Percentiles rank a stretch among this genome's conserved stretches.
phyloP scores from a whole-genome alignment of 2,888 invertebrate genomes.

The Trachelus tabidus region DNA sequence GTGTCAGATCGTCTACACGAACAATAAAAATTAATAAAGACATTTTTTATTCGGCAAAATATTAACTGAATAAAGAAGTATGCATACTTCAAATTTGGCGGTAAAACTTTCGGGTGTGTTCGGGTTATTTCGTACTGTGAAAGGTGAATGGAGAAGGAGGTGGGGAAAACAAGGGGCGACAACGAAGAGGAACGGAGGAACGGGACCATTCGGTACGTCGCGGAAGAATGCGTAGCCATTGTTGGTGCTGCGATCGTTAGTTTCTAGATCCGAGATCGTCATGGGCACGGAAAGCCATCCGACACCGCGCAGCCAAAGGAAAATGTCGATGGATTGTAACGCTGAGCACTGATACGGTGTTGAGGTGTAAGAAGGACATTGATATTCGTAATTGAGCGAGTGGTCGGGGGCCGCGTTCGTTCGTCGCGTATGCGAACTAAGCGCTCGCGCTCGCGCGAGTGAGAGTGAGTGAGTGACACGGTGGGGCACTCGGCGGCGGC shows the following conservation, averaged over 20 bases:
- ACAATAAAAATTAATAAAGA: not conserved
- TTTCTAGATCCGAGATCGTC: constrained; percentile 64
- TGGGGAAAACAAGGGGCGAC: constrained; percentile 18
- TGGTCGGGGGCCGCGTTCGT: constrained; percentile 8
- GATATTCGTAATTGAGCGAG: constrained; percentile 12
- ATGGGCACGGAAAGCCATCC: constrained; percentile 69
- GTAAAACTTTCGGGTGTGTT: constrained; percentile 19
- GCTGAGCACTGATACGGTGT: constrained; percentile 65
- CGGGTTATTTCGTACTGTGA: constrained; percentile 11
- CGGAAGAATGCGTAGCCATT: constrained; percentile 67
- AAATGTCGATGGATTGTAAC: constrained; percentile 63
- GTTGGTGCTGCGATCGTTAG: constrained; percentile 65
- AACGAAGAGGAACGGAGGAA: constrained; percentile 52
- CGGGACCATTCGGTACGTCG: constrained; percentile 59
- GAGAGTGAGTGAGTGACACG: constrained; percentile 51
- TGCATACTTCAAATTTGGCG: constrained; percentile 34
- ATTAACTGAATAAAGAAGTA: not conserved
- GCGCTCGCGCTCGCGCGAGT: constrained; percentile 48
- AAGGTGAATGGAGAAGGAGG: constrained; percentile 15
- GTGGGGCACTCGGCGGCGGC: constrained; percentile 55
- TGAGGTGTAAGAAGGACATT: constrained; percentile 24
- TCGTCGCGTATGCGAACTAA: constrained; percentile 45
- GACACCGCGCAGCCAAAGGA: constrained; percentile 64
- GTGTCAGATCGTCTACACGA: not conserved
- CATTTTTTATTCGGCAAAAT: not conserved